A percentile compares a stretch with the other conserved stretches of the same genome.
These are phyloP conservation scores for Drosophila novamexicana DNA, from an alignment of 1,140 invertebrate genomes.

Conservation along the genomic window DNA sequence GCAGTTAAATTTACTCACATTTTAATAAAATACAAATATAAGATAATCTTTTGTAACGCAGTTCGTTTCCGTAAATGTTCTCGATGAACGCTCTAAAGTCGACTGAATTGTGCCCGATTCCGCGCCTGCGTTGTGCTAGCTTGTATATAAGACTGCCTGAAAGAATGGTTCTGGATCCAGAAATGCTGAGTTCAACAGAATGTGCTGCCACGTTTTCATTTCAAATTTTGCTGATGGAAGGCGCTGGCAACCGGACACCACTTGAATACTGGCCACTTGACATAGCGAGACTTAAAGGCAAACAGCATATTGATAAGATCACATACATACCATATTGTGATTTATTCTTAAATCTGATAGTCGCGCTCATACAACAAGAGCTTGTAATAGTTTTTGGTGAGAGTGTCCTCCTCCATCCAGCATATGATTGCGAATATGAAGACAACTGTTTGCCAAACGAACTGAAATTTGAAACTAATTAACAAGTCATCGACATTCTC, in stretches of 20 bases:
- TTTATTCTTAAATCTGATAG: not conserved
- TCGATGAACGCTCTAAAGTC: not conserved
- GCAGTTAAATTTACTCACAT: constrained; percentile 7
- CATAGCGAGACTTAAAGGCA: not conserved
- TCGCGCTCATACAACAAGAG: not conserved
- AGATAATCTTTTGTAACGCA: not conserved
- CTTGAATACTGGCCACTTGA: not conserved
- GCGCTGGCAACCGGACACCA: constrained; percentile 1
- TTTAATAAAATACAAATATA: not conserved
- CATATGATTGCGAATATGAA: not conserved
- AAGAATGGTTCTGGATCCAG: not conserved
- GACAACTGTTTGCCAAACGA: constrained; percentile 1
- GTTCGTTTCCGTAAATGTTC: not conserved
- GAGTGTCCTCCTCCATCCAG: not conserved
- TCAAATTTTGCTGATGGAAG: constrained; percentile 11
- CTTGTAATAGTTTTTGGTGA: constrained; percentile 6
- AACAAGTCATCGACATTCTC: not conserved
- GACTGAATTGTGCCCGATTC: constrained; percentile 25
- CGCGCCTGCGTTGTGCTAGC: constrained; percentile 30
- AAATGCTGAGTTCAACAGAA: constrained; percentile 6
- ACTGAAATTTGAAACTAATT: not conserved
- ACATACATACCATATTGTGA: not conserved
- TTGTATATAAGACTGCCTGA: constrained; percentile 14
- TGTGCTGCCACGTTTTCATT: constrained; percentile 21
- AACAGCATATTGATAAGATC: not conserved